Evolutionary conservation across 2,888 invertebrate species (phyloP).

Genomic region (Alloplasta piceator): DNA sequence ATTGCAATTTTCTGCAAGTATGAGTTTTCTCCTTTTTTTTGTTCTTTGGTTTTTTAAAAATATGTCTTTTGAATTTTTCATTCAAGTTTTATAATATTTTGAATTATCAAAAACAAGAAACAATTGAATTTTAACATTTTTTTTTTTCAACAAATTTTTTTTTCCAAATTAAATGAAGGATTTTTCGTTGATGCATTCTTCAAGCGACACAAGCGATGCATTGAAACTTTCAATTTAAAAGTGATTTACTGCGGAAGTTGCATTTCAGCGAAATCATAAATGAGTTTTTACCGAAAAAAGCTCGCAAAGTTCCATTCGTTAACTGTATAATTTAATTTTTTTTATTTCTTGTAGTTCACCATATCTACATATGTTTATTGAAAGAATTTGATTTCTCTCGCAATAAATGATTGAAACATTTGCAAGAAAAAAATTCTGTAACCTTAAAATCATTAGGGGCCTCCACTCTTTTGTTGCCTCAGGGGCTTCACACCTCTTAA

Average conservation of each 20-base stretch:
- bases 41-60: too few species aligned
- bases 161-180: too few species aligned
- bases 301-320: slow-evolving; percentile 25
- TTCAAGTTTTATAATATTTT: too few species aligned
- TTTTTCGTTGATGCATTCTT: too few species aligned
- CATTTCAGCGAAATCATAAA: slow-evolving; percentile 1
- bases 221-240: too few species aligned
- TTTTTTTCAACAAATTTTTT: too few species aligned
- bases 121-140: too few species aligned
- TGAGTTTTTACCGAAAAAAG: slow-evolving; percentile 13
- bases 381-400: neutral
- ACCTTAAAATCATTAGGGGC: slow-evolving; percentile 2
- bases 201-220: too few species aligned
- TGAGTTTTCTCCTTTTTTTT: too few species aligned
- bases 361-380: neutral
- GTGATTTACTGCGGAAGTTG: slow-evolving; percentile 10
- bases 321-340: neutral
- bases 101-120: too few species aligned
- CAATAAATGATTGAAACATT: slow-evolving; percentile 2
- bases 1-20: too few species aligned
- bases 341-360: neutral
- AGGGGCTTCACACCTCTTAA: neutral
- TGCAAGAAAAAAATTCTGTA: neutral
- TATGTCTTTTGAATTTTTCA: too few species aligned
- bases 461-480: slow-evolving; percentile 7